Evolutionary conservation across 2,888 invertebrate species (phyloP), one percentile per base, ranked within the genome.

Genomic region (Archaeoteleia sp.): DNA sequence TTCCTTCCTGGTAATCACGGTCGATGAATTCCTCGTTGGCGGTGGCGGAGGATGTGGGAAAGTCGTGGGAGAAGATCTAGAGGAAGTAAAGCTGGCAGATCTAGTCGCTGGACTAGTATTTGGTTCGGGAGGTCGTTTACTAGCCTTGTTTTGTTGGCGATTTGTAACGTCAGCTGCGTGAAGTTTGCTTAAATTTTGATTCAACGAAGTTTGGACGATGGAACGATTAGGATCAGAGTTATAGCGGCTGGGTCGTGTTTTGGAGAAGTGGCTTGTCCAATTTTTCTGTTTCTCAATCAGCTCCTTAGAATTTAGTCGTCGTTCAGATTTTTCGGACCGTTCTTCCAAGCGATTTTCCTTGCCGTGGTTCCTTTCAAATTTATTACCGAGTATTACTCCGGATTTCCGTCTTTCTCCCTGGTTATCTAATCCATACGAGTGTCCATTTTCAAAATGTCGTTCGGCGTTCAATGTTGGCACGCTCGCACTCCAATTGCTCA

Each of bases 221-320:
- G 88, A 88, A 66, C 88, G 89, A 82, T 89, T 90, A 6, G 90
- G 89, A 84, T 91, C 91, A 78, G 90, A 90, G 75, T 89, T 89
- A 65, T 88, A 88, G 57, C 90, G 87, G 71, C 87, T 86, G 39
- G 91, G 88, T 73, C 92, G 90, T 45, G 92, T 89, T 87, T 94
- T 94, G 62, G 93, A 92, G 84, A 95, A 96, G 86, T 95, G 95
- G 65, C 94, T 93, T 20, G 95, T 95, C 95, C 95, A 96, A 86
- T 95, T 96, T 81, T 92, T 92, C 82, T 95, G 95, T 79, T 95
- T 94, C 85, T 95, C 95, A 74, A 95, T 95, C 53, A 95, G 87
- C 84, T 95, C 95, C 74, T 94, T 92, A 67, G 93, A 94, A 78
- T 91, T 92, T 77, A 94, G 92, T 78, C 93, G 91, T 54, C 94